These are phyloP conservation scores for Burhinus oedicnemus DNA, from an alignment of 2,113 vertebrate genomes.

Conservation along the genomic window DNA sequence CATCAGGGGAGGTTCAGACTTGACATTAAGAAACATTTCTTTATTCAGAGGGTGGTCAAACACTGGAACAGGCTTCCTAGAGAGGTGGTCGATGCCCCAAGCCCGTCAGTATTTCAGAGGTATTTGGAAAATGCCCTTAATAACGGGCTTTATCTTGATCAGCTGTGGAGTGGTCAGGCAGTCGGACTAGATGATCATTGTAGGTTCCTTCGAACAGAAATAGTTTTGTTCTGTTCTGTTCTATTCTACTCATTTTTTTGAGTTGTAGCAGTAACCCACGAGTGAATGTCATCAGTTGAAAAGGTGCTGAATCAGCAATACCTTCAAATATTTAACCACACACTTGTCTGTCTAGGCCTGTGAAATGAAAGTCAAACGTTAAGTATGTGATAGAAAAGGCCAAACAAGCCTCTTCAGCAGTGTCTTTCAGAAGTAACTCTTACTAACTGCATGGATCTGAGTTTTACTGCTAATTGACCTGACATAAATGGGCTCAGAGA, in stretches of 20 bases:
- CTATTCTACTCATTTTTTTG: not conserved
- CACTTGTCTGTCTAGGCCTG: not conserved
- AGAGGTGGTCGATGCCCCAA: accelerated
- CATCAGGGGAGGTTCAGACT: not conserved
- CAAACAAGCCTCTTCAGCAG: not conserved
- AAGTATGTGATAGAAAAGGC: not conserved
- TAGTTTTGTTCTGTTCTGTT: too few relatives aligned
- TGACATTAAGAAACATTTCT: not conserved
- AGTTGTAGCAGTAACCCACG: not conserved
- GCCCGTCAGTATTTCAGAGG: not conserved
- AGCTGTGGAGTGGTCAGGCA: not conserved
- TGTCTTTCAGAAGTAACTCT: not conserved
- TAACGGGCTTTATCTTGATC: not conserved
- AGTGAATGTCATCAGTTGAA: not conserved
- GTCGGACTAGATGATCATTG: not conserved
- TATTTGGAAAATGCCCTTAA: not conserved
- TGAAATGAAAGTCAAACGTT: not conserved
- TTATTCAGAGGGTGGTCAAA: not conserved
- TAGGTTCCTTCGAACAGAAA: not conserved
- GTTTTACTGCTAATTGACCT: not conserved
- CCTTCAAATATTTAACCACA: not conserved
- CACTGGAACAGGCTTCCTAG: not conserved
- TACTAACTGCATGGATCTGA: not conserved
- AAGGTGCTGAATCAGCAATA: not conserved
- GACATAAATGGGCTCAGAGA: not conserved